Evolutionary conservation across 2,888 invertebrate genomes (phyloP), one percentile per base, ranked within the genome.

Genomic region (Ochropacha duplaris): DNA sequence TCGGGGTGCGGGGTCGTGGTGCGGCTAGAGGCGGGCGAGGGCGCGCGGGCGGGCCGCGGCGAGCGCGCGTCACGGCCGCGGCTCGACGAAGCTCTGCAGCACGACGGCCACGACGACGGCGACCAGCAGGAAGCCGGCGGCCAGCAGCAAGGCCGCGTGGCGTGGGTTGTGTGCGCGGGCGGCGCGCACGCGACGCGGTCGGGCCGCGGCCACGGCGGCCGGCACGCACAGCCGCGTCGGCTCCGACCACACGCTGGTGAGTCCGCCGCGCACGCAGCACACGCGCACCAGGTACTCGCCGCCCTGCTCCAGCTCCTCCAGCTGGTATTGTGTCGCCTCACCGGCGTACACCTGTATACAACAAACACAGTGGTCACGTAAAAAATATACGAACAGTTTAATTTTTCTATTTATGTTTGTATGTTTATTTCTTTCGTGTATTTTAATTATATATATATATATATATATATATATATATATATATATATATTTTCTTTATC

Each of bases 201-300:
- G 93, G 55, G 93, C 87, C 76, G 95, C 94, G 59, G 86, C 71
- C 57, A 81, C 71, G 66, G 87, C 81, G 52, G 88, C 72, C 49
- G 90, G 83, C 67, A 87, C 79, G 22, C 55, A 66, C 80, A 96
- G 94, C 57, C 94, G 94, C 71, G 95, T 87, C 54, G 94, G 85
- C 56, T 94, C 94, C 65, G 97, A 96, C 88, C 94, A 96, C 63
- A 96, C 95, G 61, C 97, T 96, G 60, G 94, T 86, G 69, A 96
- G 93, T 72, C 94, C 94, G 55, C 88, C 90, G 71, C 98, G 94
- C 74, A 97, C 94, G 28, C 96, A 95, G 88, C 96, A 96, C 65
- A 98, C 97, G 57, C 97, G 95, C 74, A 96, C 95, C 74, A 92
- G 90, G 90, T 97, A 97, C 81, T 96, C 96, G 57, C 94, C 94